Base-by-base conservation (phyloP, 2,888 invertebrate species). In the Hymenopus coronatus region DNA sequence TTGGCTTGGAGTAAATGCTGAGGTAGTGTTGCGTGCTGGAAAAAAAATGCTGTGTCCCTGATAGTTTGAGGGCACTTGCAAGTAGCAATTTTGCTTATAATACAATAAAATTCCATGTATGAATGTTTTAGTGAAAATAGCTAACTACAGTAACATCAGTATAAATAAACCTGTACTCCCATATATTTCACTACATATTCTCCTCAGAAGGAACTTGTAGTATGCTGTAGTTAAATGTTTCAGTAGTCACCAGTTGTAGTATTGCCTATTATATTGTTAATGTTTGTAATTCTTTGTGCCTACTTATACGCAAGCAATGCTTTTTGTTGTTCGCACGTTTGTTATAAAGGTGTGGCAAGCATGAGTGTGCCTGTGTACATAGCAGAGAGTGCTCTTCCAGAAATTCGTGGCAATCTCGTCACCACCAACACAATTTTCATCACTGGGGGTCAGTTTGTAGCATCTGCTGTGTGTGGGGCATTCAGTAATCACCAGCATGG, bases 301-400 rank as follows among this genome's bases (percentile, higher is more conserved):
- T 70, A 70, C 25, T 70, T 15, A 70, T 70, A 20, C 25, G 54
- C 54, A 70, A 70, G 54, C 54, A 70, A 70, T 70, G 54, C 54
- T 70, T 70, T 70, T 70, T 70, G 54, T 70, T 70, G 54, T 20
- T 70, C 25, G 54, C 54, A 70, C 54, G 54, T 70, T 70, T 70
- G 54, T 70, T 70, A 82, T 85, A 9, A 91, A 94, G 94, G 94
- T 46, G 91, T 94, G 54, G 93, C 94, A 14, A 94, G 94, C 4
- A 94, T 94, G 94, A 94, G 94, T 82, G 94, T 94, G 6, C 95
- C 95, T 3, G 93, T 95, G 92, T 95, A 94, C 91, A 94, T 95
- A 82, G 94, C 94, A 33, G 95, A 95, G 92, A 93, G 93, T 88
- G 93, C 95, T 0, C 94, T 94, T 3, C 90, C 93, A 7, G 92